Base-by-base conservation (phyloP, 2,113 vertebrate genomes). In the Polypterus bichir region DNA sequence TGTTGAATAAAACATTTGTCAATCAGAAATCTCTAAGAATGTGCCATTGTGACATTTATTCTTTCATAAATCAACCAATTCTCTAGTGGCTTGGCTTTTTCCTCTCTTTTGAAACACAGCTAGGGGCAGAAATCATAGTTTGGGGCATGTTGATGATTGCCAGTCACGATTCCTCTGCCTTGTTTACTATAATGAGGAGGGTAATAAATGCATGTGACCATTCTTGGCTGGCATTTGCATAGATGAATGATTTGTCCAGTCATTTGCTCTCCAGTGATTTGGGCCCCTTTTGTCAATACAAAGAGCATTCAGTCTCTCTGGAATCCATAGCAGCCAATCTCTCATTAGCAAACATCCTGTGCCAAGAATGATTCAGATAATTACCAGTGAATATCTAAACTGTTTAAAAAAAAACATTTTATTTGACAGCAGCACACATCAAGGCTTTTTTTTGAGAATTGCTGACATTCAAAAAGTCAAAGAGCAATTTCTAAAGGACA, bases 241-340 rank as follows among this genome's bases (percentile, higher is more conserved):
- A 86, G 86, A 89, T 92, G 88, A 93, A 91, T 91, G 90, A 92
- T 88, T 90, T 86, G 86, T 92, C 88, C 88, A 84, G 83, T 87
- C 86, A 81, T 81, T 87, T 5, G 73, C 81, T 92, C 89, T 89
- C 86, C 77, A 80, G 88, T 83, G 89, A 84, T 86, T 85, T 83
- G 77, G 86, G 81, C 80, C 84, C 86, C 66, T 84, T 88, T 91
- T 92, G 90, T 94, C 89, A 87, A 82, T 86, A 91, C 83, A 90
- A 92, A 93, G 87, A 93, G 87, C 86, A 81, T 71, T 83, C 82
- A 77, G 77, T 90, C 88, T 91, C 88, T 65, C 77, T 85, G 88
- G 90, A 89, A 84, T 88, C 85, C 81, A 73, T 78, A 81, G 81
- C 82, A 77, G 87, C 86, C 86, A 86, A 89, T 85, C 84, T 85